These are phyloP conservation scores for Tenodera sinensis DNA, from an alignment of 2,888 invertebrate genomes.

Conservation along the genomic window DNA sequence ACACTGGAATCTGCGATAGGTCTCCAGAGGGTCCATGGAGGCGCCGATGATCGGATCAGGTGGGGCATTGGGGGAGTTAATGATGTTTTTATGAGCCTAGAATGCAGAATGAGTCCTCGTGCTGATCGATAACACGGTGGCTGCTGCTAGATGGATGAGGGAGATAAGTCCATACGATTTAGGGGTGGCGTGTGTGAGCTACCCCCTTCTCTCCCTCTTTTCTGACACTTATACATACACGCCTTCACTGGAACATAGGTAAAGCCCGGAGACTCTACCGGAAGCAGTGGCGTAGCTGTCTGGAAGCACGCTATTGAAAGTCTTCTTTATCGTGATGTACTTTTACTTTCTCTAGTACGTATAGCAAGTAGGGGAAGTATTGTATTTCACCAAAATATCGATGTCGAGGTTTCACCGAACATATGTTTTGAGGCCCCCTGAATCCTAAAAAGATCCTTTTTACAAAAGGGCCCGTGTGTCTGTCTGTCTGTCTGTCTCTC, in stretches of 20 bases:
- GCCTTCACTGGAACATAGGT: background rate
- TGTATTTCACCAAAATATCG: too few relatives aligned
- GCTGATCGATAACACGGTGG: background rate
- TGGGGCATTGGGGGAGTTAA: slow-evolving; percentile 16
- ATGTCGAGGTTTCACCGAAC: too few relatives aligned
- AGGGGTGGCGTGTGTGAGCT: background rate
- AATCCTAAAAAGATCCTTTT: too few relatives aligned
- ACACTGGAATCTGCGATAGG: background rate
- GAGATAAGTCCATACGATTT: background rate
- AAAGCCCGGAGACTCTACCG: background rate
- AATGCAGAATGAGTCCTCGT: slow-evolving; percentile 10
- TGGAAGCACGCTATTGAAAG: too few relatives aligned
- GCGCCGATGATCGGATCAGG: slow-evolving; percentile 31
- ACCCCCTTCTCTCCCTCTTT: background rate
- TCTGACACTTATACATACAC: background rate
- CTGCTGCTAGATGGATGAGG: background rate
- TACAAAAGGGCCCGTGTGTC: too few relatives aligned
- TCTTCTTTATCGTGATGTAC: too few relatives aligned
- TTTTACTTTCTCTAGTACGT: too few relatives aligned
- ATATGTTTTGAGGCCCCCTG: too few relatives aligned
- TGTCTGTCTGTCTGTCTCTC: too few relatives aligned
- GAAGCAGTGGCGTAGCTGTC: background rate
- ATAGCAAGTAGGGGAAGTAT: too few relatives aligned
- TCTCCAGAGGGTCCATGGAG: slow-evolving; percentile 23
- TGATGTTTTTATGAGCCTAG: slow-evolving; percentile 24